Conservation (phyloP, 2,888 invertebrate genomes). For the Andrena camellia region DNA sequence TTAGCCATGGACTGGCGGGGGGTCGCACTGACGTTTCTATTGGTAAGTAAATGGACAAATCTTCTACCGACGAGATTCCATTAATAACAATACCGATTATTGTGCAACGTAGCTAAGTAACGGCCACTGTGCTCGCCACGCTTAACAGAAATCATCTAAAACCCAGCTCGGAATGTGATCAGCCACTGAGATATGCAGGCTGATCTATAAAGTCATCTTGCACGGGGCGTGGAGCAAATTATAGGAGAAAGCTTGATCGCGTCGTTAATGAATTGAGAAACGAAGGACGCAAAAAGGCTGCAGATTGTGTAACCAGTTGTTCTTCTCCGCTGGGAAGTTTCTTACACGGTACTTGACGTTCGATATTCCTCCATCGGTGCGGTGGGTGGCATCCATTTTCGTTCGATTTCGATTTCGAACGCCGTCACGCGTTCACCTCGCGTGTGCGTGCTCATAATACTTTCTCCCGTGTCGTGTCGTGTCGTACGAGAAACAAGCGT, state of each 20-base stretch:
- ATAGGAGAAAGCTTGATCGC: not conserved
- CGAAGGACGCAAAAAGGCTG: not conserved
- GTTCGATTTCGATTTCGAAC: conserved; percentile 24
- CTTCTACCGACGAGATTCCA: not conserved
- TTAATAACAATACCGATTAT: not conserved
- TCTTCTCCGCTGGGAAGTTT: not conserved
- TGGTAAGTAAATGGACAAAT: conserved; percentile 77
- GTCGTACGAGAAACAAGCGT: conserved; percentile 62
- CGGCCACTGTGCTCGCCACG: not conserved
- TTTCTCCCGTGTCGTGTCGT: conserved; percentile 71
- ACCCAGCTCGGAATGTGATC: too few relatives aligned
- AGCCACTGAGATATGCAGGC: too few relatives aligned
- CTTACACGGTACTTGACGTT: not conserved
- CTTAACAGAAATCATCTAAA: too few relatives aligned
- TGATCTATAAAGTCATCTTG: too few relatives aligned
- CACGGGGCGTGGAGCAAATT: too few relatives aligned
- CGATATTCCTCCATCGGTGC: too few relatives aligned
- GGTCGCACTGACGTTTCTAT: conserved; percentile 77
- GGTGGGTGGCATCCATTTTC: not conserved
- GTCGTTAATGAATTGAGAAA: not conserved
- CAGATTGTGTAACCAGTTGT: conserved; percentile 5
- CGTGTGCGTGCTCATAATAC: conserved; percentile 49
- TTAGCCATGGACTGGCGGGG: conserved; percentile 84
- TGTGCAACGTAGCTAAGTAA: not conserved
- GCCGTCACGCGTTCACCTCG: conserved; percentile 5